phyloP scores from a whole-genome alignment of 2,888 invertebrate species.

The Sinotaia quadrata region DNA sequence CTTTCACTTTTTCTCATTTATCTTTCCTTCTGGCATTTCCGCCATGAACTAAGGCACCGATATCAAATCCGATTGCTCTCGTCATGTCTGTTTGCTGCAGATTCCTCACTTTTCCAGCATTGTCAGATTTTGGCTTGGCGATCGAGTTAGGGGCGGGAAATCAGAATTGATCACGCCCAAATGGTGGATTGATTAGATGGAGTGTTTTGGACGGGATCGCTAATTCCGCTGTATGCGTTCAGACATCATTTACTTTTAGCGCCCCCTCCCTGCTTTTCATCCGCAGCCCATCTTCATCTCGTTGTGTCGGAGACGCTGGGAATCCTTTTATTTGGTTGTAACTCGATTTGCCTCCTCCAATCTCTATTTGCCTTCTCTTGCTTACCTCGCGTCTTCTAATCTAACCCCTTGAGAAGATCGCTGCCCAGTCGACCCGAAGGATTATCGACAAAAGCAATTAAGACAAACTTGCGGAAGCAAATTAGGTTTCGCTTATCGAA shows the following conservation, averaged over 20 bases:
- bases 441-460: constrained; percentile 32
- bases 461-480: constrained; percentile 26
- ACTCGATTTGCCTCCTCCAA: constrained; percentile 25
- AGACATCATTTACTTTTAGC: constrained; percentile 33
- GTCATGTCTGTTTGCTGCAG: neutral
- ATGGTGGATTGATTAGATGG: constrained; percentile 46
- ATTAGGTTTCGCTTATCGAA: constrained; percentile 34
- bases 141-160: constrained; percentile 43
- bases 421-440: constrained; percentile 5
- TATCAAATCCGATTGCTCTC: constrained; percentile 14
- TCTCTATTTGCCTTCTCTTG: constrained; percentile 27
- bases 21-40: neutral
- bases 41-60: neutral
- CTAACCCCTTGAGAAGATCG: neutral
- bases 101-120: neutral
- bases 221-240: constrained; percentile 27
- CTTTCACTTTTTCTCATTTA: too few relatives aligned
- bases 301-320: constrained; percentile 2
- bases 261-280: constrained; percentile 14
- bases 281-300: constrained; percentile 2
- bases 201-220: constrained; percentile 19
- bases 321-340: constrained; percentile 28
- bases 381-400: constrained; percentile 10
- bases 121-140: constrained; percentile 37
- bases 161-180: constrained; percentile 45